A percentile compares a stretch with the other conserved stretches of the same genome.
These are phyloP conservation scores for Ptilorrhoa leucosticta DNA, from an alignment of 2,113 vertebrate species.

Conservation along the genomic window DNA sequence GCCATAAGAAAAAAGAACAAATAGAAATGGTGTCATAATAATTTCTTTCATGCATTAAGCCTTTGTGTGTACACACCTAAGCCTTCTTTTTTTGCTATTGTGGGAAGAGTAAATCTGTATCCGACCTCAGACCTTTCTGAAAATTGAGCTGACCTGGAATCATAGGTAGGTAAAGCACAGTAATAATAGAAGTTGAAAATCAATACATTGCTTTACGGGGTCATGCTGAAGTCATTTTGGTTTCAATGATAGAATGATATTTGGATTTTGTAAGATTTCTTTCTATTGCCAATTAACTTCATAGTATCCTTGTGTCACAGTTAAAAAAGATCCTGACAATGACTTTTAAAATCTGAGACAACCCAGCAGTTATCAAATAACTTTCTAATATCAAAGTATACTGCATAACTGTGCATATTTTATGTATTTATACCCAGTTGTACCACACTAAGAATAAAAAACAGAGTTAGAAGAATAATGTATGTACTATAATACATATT, in stretches of 20 bases:
- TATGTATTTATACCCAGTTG: background rate
- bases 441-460: background rate
- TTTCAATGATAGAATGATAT: constrained; percentile 66
- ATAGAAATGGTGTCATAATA: background rate
- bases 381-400: background rate
- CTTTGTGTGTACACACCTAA: background rate
- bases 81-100: constrained; percentile 15
- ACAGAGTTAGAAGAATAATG: background rate
- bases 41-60: background rate
- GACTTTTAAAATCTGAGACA: background rate
- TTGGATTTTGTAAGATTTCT: constrained; percentile 57
- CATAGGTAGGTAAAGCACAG: constrained; percentile 63
- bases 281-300: constrained; percentile 57
- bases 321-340: background rate
- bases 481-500: background rate
- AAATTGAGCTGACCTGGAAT: constrained; percentile 72
- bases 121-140: constrained; percentile 65
- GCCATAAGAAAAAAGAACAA: background rate
- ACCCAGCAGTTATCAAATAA: background rate
- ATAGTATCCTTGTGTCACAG: background rate
- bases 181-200: constrained; percentile 71
- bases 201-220: constrained; percentile 65
- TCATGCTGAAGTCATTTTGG: constrained; percentile 57
- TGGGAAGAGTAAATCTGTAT: constrained; percentile 61
- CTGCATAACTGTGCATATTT: background rate